Base-by-base conservation (phyloP, 2,113 vertebrate genomes). In the Rhynchomys soricoides region DNA sequence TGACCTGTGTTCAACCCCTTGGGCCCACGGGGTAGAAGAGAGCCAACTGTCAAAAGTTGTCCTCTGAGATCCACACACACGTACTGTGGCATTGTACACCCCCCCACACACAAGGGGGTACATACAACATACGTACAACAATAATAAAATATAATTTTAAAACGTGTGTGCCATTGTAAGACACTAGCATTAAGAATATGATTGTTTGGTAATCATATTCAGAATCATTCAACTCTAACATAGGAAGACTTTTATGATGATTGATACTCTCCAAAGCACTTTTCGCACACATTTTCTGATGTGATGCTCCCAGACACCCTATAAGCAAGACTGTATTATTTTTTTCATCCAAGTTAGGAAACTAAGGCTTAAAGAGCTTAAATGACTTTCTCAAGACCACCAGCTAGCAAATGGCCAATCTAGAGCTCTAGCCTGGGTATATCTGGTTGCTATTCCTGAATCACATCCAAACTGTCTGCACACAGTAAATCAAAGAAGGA, bases 311-410 rank as follows among this genome's bases (percentile, higher is more conserved):
- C 57, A 92, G 40, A 3, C 75, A 87, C 13, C 45, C 29, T 52
- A 3, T 57, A 75, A 73, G 34, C 48, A 68, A 95, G 73, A 34
- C 43, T 85, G 0, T 74, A 9, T 79, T 86, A 64, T 75, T 92
- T 96, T 90, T 95, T 64, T 94, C 26, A 78, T 86, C n/a, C 52
- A 50, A 70, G 40, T 88, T 86, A 92, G 86, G 70, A 94, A 95
- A 90, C 52, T 13, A 86, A 96, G 62, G 29, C 83, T 93, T 90
- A 45, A 37, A 82, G 62, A 78, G 59, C 59, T 89, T 83, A 83
- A 77, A 12, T 73, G 86, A 74, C 79, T 73, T 94, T 78, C 55
- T 94, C 5, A 89, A 95, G 87, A 91, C 90, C 88, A 93, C 43
- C 2, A 12, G 19, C 70, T 90, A 71, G 12, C 45, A 55, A 86